These are phyloP conservation scores for Thymelicus lineola DNA, from an alignment of 2,888 invertebrate species.

Conservation along the genomic window DNA sequence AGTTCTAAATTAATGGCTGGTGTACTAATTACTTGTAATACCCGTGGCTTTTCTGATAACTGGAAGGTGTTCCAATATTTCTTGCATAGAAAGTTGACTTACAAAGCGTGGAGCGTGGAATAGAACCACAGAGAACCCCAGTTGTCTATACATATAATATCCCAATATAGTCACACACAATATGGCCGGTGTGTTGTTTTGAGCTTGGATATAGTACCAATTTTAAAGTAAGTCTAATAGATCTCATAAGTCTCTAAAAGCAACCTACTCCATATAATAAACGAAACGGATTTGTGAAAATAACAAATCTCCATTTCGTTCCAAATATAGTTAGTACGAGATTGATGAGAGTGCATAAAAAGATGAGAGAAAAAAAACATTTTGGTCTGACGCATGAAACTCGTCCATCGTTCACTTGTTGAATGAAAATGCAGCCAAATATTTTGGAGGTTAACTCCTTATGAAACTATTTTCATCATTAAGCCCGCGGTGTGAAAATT, in stretches of 20 bases:
- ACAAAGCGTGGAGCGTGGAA: conserved; percentile 16
- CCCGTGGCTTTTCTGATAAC: conserved; percentile 34
- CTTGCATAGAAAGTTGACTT: conserved; percentile 35
- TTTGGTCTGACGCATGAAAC: not conserved
- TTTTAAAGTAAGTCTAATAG: too few species aligned
- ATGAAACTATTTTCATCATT: too few species aligned
- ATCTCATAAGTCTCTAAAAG: not conserved
- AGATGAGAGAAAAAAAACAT: not conserved
- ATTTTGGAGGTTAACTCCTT: too few species aligned
- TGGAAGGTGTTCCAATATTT: conserved; percentile 28
- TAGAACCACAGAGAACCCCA: conserved; percentile 30
- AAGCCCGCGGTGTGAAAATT: too few species aligned
- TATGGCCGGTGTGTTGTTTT: not conserved
- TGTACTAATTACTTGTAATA: conserved; percentile 33
- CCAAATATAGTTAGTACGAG: not conserved
- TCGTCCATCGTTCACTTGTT: not conserved
- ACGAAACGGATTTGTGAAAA: not conserved
- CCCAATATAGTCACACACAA: conserved; percentile 4
- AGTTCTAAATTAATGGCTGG: conserved; percentile 22
- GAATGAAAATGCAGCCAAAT: too few species aligned
- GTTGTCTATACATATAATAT: too few species aligned
- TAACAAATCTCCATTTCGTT: not conserved
- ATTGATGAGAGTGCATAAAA: conserved; percentile 1
- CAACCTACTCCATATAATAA: not conserved
- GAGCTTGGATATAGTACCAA: too few species aligned